These are phyloP conservation scores for Chironomus riparius DNA, from an alignment of 2,888 invertebrate species.

Conservation along the genomic window DNA sequence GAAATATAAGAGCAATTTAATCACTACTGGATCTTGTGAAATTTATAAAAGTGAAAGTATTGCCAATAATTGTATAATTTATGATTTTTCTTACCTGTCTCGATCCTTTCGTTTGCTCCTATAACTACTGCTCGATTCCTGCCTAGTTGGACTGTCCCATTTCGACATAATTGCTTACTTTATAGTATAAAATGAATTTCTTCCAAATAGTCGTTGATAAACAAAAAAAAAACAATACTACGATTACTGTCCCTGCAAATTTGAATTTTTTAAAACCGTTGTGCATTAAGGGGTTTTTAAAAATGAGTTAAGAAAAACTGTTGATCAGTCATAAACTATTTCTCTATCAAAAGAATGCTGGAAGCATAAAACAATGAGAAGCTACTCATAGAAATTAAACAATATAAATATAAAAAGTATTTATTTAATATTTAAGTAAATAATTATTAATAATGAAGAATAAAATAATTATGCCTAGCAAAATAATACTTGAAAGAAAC, in stretches of 20 bases:
- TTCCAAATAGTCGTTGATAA: too few species aligned
- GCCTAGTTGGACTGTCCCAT: slow-evolving; percentile 28
- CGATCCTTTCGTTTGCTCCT: not conserved
- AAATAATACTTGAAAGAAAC: not conserved
- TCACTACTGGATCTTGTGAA: not conserved
- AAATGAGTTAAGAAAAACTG: not conserved
- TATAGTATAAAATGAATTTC: not conserved
- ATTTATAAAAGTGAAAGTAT: too few species aligned
- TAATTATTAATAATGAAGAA: slow-evolving; percentile 21
- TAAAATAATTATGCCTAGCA: slow-evolving; percentile 5
- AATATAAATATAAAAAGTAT: too few species aligned
- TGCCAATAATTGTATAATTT: not conserved
- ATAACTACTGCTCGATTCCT: not conserved
- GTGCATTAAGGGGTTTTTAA: too few species aligned
- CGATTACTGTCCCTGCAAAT: not conserved
- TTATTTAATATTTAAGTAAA: slow-evolving; percentile 11
- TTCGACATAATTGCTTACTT: slow-evolving; percentile 21
- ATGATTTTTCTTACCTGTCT: not conserved
- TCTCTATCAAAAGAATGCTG: not conserved
- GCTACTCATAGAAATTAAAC: too few species aligned
- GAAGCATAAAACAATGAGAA: not conserved
- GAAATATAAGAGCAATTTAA: not conserved
- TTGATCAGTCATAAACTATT: not conserved
- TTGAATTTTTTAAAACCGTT: not conserved
- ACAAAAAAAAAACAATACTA: too few species aligned